Evolutionary conservation across 2,113 vertebrate species (phyloP), one percentile per base, ranked within the genome.

Genomic region (Sakesphorus luctuosus): DNA sequence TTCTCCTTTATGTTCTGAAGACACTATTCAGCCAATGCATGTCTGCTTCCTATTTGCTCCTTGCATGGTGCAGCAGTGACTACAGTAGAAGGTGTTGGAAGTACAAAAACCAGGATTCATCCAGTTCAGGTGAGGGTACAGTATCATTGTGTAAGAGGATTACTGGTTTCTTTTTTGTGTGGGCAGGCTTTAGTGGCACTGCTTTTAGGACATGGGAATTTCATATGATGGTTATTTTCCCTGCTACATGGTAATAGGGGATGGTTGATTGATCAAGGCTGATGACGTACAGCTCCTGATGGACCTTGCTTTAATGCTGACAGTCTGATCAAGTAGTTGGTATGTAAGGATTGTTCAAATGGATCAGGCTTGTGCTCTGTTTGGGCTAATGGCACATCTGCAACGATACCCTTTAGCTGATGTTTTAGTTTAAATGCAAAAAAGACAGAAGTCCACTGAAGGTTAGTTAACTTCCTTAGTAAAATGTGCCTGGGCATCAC

Each of bases 31-130:
- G 98, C 97, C 81, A 98, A 98, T 46, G 97, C 98, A 44, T 99
- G 98, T 86, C 97, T 99, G 47, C 95, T 99, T 94, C 98, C 98
- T 26, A 73, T 98, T 74, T 98, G 98, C 71, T 98, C 98, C 65
- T 96, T 99, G 12, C 96, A 98, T 10, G 98, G 98, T 25, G 96
- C 90, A 2, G 97, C 98, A 2, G 94, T 99, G 91, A 98, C 98
- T 87, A 99, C 98, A 3, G 98, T 98, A 82, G 98, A 99, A 97
- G 98, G 98, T 73, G 66, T 98, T 63, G 98, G 98, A 94, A 98
- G 94, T 98, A 98, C 97, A 85, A 98, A 97, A 96, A 98, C 97
- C 96, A 98, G 98, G 81, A 88, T 98, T 91, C 98, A 98, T 92
- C 98, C 98, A 0, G 98, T 98, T 52, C 98, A 98, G 98, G 99